phyloP scores from a whole-genome alignment of 2,113 vertebrate genomes.

The Austrofundulus limnaeus region DNA sequence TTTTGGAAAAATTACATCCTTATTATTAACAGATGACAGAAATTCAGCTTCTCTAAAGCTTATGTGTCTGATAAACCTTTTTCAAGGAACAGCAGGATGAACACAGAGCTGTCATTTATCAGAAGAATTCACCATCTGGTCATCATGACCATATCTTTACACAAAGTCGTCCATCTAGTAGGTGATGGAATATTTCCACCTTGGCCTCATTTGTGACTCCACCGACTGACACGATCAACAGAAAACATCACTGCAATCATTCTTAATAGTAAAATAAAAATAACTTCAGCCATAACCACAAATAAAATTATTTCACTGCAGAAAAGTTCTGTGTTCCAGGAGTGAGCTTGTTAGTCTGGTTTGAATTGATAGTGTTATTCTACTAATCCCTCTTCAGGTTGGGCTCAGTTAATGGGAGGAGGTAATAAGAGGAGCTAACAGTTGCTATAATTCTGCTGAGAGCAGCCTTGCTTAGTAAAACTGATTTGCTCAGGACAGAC shows the following conservation, averaged over 20 bases:
- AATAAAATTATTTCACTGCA: slow-evolving; percentile 24
- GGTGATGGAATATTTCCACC: background rate
- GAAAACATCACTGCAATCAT: background rate
- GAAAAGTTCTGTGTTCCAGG: slow-evolving; percentile 26
- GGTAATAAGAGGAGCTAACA: slow-evolving; percentile 65
- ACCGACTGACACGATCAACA: background rate
- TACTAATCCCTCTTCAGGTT: slow-evolving; percentile 57
- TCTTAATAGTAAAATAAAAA: slow-evolving; percentile 12
- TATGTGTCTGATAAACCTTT: no score
- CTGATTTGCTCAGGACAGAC: slow-evolving; percentile 66
- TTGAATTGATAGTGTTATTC: slow-evolving; percentile 62
- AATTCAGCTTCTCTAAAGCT: no score
- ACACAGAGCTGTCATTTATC: no score
- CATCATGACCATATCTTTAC: background rate
- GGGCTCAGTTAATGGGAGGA: slow-evolving; percentile 63
- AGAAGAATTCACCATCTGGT: no score
- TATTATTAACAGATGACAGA: no score
- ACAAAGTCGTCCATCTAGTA: no score
- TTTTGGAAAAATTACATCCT: no score
- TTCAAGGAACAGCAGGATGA: no score
- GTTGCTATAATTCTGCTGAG: slow-evolving; percentile 69
- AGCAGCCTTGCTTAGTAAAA: slow-evolving; percentile 62
- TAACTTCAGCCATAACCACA: slow-evolving; percentile 6
- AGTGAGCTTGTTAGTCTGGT: slow-evolving; percentile 36
- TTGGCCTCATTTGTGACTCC: background rate